These are phyloP conservation scores for Hydrotaea cyrtoneurina DNA, from an alignment of 2,888 invertebrate species.

Conservation along the genomic window DNA sequence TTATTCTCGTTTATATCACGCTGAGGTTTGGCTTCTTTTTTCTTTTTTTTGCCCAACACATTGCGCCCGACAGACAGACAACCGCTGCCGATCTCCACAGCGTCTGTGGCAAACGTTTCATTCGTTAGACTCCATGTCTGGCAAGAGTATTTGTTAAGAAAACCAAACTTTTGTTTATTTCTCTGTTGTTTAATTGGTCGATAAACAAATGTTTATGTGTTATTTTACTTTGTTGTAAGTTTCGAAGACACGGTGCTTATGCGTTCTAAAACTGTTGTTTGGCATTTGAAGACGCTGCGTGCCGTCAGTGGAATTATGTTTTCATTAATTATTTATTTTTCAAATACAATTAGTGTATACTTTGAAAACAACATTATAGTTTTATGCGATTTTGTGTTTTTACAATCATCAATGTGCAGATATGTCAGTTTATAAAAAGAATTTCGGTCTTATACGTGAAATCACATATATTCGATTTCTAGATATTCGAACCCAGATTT, in stretches of 20 bases:
- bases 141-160: conserved; percentile 11
- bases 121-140: conserved; percentile 52
- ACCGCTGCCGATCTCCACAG: neutral
- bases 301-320: conserved; percentile 29
- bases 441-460: no score
- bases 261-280: conserved; percentile 1
- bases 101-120: neutral
- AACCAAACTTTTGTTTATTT: conserved; percentile 47
- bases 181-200: conserved; percentile 48
- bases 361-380: conserved; percentile 55
- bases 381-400: conserved; percentile 16
- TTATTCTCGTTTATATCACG: conserved; percentile 59
- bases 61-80: neutral
- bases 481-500: no score
- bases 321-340: conserved; percentile 53
- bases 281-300: conserved; percentile 54
- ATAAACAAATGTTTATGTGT: conserved; percentile 53
- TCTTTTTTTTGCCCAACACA: conserved; percentile 33
- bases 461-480: no score
- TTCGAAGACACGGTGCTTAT: conserved; percentile 12
- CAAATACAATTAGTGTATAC: conserved; percentile 44
- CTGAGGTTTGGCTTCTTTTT: conserved; percentile 51
- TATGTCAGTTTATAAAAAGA: neutral
- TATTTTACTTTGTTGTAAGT: conserved; percentile 24
- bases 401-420: neutral